phyloP scores from a whole-genome alignment of 1,140 invertebrate species.

The Wasmannia auropunctata region DNA sequence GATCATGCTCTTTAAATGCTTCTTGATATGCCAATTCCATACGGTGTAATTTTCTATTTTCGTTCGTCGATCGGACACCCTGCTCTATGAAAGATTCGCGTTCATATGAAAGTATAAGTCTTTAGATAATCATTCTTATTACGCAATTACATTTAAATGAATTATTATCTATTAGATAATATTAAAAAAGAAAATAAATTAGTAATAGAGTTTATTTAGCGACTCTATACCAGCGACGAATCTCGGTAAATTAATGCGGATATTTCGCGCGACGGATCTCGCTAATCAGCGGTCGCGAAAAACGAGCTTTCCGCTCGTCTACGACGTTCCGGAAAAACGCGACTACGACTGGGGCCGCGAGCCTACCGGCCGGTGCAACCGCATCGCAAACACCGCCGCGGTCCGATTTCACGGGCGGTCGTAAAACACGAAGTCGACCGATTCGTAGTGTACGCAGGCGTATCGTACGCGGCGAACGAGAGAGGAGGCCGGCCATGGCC shows the following conservation, averaged over 20 bases:
- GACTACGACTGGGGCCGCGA: slow-evolving; percentile 2
- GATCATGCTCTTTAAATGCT: neutral
- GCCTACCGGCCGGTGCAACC: slow-evolving; percentile 23
- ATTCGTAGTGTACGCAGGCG: slow-evolving; percentile 51
- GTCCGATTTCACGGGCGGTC: slow-evolving; percentile 67
- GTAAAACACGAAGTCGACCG: slow-evolving; percentile 65
- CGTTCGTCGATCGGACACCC: neutral
- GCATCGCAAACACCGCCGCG: slow-evolving; percentile 64
- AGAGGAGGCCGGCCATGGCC: neutral
- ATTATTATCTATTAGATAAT: neutral
- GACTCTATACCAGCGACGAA: neutral
- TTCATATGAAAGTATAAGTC: neutral
- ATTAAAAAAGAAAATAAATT: neutral
- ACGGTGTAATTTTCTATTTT: neutral
- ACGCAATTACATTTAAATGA: neutral
- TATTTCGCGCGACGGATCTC: slow-evolving; percentile 17
- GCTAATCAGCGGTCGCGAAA: slow-evolving; percentile 63
- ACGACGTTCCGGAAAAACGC: slow-evolving; percentile 55
- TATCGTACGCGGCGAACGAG: slow-evolving; percentile 28
- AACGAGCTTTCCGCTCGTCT: slow-evolving; percentile 13
- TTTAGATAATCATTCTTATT: neutral
- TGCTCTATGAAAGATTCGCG: neutral
- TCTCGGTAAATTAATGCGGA: neutral
- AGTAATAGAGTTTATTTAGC: neutral
- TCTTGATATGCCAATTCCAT: neutral